Evolutionary conservation across 2,797 vertebrate genomes (phyloP).

Genomic region (Oceanodroma leucorhoa): DNA sequence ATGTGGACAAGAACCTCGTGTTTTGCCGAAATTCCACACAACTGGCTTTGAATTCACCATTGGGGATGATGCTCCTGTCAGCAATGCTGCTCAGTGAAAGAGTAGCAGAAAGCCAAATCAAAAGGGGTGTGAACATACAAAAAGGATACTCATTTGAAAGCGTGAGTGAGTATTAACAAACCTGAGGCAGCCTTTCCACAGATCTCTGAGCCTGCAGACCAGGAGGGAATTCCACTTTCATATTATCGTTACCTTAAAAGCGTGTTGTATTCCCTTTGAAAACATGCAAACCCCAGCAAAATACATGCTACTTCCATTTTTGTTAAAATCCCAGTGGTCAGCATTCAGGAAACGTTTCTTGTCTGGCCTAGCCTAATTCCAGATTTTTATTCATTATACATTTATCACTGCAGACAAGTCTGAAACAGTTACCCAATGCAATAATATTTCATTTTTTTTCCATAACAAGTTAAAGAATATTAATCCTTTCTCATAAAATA

Average conservation of each 20-base stretch:
- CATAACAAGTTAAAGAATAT: not conserved
- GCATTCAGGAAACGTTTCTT: not conserved
- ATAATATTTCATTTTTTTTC: not conserved
- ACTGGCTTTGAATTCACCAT: not conserved
- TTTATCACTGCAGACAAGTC: not conserved
- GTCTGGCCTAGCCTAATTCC: not conserved
- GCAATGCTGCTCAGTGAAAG: not conserved
- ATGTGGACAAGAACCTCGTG: not conserved
- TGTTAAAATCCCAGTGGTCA: not conserved
- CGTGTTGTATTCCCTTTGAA: not conserved
- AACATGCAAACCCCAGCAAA: not conserved
- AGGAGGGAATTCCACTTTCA: not conserved
- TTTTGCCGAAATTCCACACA: not conserved
- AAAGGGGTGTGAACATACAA: not conserved
- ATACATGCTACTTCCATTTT: not conserved
- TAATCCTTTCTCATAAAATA: slow-evolving; percentile 41
- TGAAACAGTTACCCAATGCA: not conserved
- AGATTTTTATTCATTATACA: not conserved
- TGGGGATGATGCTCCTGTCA: not conserved
- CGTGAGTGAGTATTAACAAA: not conserved
- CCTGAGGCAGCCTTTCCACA: not conserved
- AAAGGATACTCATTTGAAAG: not conserved
- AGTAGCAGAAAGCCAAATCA: not conserved
- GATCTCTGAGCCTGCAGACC: not conserved
- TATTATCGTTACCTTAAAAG: not conserved